These are phyloP conservation scores for Eriocheir sinensis DNA, from an alignment of 1,140 invertebrate species.

Conservation along the genomic window DNA sequence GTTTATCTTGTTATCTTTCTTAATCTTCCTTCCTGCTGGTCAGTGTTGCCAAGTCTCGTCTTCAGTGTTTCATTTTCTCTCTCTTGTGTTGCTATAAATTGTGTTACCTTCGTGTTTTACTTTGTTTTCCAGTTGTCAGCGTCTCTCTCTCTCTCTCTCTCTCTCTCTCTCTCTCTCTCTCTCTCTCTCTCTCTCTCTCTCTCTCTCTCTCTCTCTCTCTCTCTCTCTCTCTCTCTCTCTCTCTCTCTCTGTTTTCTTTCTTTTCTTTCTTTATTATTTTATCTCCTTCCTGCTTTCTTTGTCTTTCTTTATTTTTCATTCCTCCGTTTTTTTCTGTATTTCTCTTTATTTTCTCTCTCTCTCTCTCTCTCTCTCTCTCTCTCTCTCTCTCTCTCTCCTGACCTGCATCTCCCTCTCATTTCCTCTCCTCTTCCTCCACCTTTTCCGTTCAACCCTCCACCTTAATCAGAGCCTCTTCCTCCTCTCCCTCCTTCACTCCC, in stretches of 20 bases:
- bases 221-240: background rate
- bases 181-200: background rate
- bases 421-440: too few species aligned
- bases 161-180: background rate
- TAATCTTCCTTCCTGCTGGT: too few species aligned
- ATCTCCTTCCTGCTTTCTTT: background rate
- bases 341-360: background rate
- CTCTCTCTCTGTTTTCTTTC: background rate
- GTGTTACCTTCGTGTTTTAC: too few species aligned
- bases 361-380: background rate
- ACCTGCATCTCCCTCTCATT: too few species aligned
- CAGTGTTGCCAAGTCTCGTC: too few species aligned
- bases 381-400: background rate
- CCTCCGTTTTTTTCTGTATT: background rate
- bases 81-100: too few species aligned
- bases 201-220: background rate
- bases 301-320: background rate
- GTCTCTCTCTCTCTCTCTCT: too few species aligned
- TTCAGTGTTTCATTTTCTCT: too few species aligned
- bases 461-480: too few species aligned
- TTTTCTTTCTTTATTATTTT: background rate
- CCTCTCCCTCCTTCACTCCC: background rate
- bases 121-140: too few species aligned
- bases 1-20: too few species aligned
- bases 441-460: background rate